Evolutionary conservation across 2,888 invertebrate genomes (phyloP).

Genomic region (Charanyca ferruginea): DNA sequence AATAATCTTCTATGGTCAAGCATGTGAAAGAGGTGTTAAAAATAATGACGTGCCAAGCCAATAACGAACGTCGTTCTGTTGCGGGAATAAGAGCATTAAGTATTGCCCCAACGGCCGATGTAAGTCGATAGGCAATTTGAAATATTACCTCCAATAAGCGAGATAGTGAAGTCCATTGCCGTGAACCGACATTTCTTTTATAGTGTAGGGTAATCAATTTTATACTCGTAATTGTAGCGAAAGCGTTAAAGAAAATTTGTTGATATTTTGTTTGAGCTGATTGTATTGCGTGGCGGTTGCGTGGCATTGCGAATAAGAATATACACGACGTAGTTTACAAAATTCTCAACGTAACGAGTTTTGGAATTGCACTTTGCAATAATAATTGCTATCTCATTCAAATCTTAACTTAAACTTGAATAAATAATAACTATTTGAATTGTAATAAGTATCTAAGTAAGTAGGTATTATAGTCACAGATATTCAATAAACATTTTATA

Average conservation of each 20-base stretch:
- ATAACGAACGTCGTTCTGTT: slow-evolving; percentile 70
- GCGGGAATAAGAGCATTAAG: slow-evolving; percentile 68
- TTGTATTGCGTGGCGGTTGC: slow-evolving; percentile 47
- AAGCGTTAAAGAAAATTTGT: slow-evolving; percentile 76
- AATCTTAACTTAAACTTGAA: not conserved
- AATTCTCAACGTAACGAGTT: slow-evolving; percentile 21
- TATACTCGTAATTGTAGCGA: slow-evolving; percentile 75
- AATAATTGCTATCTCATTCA: slow-evolving; percentile 6
- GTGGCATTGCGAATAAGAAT: slow-evolving; percentile 44
- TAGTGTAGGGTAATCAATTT: slow-evolving; percentile 77
- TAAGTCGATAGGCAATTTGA: slow-evolving; percentile 73
- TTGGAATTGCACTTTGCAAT: slow-evolving; percentile 18
- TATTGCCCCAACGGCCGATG: slow-evolving; percentile 68
- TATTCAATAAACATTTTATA: slow-evolving; percentile 2
- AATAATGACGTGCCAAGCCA: slow-evolving; percentile 68
- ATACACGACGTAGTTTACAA: slow-evolving; percentile 23
- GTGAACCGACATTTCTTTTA: slow-evolving; percentile 75
- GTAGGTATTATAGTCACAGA: not conserved
- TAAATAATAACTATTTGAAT: not conserved
- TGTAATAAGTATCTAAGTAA: not conserved
- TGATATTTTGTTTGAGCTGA: slow-evolving; percentile 66
- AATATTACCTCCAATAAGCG: slow-evolving; percentile 73
- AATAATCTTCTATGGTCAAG: slow-evolving; percentile 46
- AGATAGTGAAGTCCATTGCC: slow-evolving; percentile 69
- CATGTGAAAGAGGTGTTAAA: slow-evolving; percentile 56